Base-by-base conservation (phyloP, 2,797 vertebrate genomes). In the Choloepus didactylus region DNA sequence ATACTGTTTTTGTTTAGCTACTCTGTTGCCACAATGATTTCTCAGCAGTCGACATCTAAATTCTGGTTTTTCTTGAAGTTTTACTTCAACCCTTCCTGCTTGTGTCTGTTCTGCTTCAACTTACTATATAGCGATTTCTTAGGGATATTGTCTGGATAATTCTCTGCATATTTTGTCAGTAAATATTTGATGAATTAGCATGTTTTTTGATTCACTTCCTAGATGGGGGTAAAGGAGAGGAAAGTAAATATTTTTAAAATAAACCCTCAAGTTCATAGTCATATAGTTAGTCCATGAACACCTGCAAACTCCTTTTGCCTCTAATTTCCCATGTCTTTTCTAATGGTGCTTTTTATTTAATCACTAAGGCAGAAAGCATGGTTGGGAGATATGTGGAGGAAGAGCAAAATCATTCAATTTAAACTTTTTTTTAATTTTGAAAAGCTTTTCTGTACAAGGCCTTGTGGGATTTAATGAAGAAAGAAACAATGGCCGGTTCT, bases 401-500 rank as follows among this genome's bases (percentile, higher is more conserved):
- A 79, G 35, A 87, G 27, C 10, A 77, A 56, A 69, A 77, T 70
- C 25, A n/a, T 70, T 87, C n/a, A 82, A 25, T 62, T 41, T 44
- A 87, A 90, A 11, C 9, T 56, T 19, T 56, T 56, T 54, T 4
- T 23, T 80, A 35, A 23, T 86, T 77, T 83, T 87, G 56, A n/a
- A 27, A 75, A 56, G 44, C 21, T 54, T 46, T 5, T 19, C 62
- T 59, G 2, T 89, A 15, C n/a, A 89, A 64, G 15, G 44, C n/a
- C n/a, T 93, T 60, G 11, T 67, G 82, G 41, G 77, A 79, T 84
- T 93, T 69, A 82, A 2, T 38, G 38, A 67, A 67, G 41, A 95
- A 86, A 44, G 81, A 86, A 75, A 85, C 51, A 29, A 46, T 80
- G 83, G 18, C 59, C 19, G 23, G 84, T 93, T 49, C 31, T 3